These are phyloP conservation scores for Conistra vaccinii DNA, from an alignment of 2,888 invertebrate species.

Conservation along the genomic window DNA sequence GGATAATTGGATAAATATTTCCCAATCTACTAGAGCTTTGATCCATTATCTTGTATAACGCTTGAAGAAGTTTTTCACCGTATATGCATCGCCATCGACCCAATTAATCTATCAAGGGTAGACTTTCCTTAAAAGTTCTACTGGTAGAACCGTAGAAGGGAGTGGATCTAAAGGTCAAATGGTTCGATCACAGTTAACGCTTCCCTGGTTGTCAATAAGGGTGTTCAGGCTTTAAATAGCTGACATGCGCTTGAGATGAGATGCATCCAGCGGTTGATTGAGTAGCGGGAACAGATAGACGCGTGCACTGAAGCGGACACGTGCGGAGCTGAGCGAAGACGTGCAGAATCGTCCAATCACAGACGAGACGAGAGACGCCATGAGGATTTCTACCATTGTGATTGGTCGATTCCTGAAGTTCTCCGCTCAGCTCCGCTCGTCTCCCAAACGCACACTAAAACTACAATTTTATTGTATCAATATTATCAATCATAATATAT, in stretches of 20 bases:
- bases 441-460: background rate
- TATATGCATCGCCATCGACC: background rate
- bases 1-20: background rate
- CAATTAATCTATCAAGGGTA: background rate
- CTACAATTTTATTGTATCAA: background rate
- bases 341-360: too few relatives aligned
- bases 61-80: background rate
- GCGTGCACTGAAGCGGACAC: too few relatives aligned
- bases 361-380: too few relatives aligned
- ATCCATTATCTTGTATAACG: background rate
- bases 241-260: slow-evolving; percentile 13
- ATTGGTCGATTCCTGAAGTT: too few relatives aligned
- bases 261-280: slow-evolving; percentile 10
- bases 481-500: too few relatives aligned
- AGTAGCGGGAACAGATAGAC: background rate
- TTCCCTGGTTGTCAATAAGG: slow-evolving; percentile 8
- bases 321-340: too few relatives aligned
- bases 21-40: background rate
- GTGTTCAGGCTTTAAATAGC: slow-evolving; percentile 22
- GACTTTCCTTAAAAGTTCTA: background rate
- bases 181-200: slow-evolving; percentile 43
- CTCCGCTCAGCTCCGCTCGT: too few relatives aligned
- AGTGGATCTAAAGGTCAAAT: slow-evolving; percentile 37
- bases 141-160: slow-evolving; percentile 11
- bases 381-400: too few relatives aligned